phyloP scores from a whole-genome alignment of 2,888 invertebrate species.

The Eupithecia inturbata region DNA sequence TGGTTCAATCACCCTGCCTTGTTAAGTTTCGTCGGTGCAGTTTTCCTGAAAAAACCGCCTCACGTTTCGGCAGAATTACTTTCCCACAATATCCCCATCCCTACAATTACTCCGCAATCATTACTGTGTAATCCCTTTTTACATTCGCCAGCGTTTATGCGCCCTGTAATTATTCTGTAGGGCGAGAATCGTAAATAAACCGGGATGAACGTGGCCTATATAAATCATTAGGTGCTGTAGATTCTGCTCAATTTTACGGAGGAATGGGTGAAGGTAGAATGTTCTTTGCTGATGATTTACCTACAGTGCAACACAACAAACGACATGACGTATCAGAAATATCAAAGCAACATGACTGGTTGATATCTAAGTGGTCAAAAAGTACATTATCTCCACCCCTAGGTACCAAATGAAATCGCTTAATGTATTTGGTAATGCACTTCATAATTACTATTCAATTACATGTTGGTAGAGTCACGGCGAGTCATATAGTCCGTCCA shows the following conservation, averaged over 20 bases:
- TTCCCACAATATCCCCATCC: slow-evolving; percentile 45
- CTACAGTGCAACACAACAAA: background rate
- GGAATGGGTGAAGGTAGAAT: slow-evolving; percentile 14
- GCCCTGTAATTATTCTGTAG: slow-evolving; percentile 79
- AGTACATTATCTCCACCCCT: background rate
- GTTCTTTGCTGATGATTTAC: background rate
- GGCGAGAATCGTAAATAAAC: slow-evolving; percentile 79
- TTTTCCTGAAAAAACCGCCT: background rate
- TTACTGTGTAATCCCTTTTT: slow-evolving; percentile 77
- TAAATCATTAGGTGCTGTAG: slow-evolving; percentile 78
- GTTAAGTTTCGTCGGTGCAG: background rate
- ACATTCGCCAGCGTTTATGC: slow-evolving; percentile 76
- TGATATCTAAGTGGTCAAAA: background rate
- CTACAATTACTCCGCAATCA: slow-evolving; percentile 68
- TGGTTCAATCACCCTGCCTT: background rate
- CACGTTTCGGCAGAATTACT: slow-evolving; percentile 16
- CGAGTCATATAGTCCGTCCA: background rate
- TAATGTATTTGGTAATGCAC: background rate
- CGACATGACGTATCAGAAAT: background rate
- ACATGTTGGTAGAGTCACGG: no score
- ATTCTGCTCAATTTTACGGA: slow-evolving; percentile 66
- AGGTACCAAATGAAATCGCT: background rate
- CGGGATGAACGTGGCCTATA: slow-evolving; percentile 79
- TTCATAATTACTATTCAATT: background rate
- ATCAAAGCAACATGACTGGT: background rate